phyloP scores from a whole-genome alignment of 2,888 invertebrate genomes.

The Sinotaia quadrata region DNA sequence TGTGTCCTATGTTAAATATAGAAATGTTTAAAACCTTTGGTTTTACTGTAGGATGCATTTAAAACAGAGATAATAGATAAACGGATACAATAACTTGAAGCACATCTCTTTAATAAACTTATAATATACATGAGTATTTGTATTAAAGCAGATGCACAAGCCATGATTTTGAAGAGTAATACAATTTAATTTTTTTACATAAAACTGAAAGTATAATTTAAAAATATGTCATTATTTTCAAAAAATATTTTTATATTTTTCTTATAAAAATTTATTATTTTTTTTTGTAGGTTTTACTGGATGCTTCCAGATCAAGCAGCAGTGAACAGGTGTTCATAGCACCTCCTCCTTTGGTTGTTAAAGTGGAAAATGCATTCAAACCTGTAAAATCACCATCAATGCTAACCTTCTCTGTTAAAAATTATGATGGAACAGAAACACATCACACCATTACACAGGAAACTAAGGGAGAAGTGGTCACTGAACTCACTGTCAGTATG shows the following conservation, averaged over 20 bases:
- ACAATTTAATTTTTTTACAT: too few relatives aligned
- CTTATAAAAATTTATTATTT: background rate
- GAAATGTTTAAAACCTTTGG: too few relatives aligned
- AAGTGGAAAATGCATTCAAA: conserved; percentile 67
- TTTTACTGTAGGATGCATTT: too few relatives aligned
- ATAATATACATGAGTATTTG: too few relatives aligned
- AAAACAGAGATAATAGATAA: too few relatives aligned
- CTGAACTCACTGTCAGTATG: conserved; percentile 51
- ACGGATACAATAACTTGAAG: too few relatives aligned
- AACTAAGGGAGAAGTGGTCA: conserved; percentile 55
- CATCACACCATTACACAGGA: conserved; percentile 57
- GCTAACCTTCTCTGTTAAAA: conserved; percentile 60
- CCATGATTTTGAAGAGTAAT: too few relatives aligned
- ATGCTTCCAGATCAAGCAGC: conserved; percentile 31
- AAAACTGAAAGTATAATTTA: too few relatives aligned
- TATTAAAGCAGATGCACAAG: too few relatives aligned
- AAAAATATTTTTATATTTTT: background rate
- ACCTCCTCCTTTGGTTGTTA: conserved; percentile 59
- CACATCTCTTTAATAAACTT: too few relatives aligned
- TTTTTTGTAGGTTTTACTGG: background rate
- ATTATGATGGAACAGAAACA: conserved; percentile 69
- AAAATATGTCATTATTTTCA: background rate
- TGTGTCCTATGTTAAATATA: too few relatives aligned
- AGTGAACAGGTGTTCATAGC: conserved; percentile 43
- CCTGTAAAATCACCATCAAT: conserved; percentile 51